Conservation (phyloP, 2,888 invertebrate species). For the Ferdinandea cuprea region DNA sequence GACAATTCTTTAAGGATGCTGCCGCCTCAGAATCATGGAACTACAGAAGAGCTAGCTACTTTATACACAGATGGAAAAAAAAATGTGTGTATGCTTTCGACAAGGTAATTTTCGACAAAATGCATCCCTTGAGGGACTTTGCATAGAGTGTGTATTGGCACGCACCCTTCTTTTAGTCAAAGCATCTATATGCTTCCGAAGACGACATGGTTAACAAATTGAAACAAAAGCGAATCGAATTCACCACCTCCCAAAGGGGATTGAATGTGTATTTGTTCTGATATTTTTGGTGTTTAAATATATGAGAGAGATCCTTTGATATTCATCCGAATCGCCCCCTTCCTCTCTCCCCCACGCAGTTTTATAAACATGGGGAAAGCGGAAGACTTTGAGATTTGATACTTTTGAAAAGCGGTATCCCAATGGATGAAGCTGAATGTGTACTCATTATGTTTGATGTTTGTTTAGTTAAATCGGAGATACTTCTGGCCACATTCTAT, state of each 20-base stretch:
- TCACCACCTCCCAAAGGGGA: slow-evolving; percentile 34
- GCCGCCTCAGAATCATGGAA: slow-evolving; percentile 7
- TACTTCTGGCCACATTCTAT: slow-evolving; percentile 33
- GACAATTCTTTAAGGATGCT: slow-evolving; percentile 45
- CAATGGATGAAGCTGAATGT: slow-evolving; percentile 3
- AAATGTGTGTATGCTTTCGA: slow-evolving; percentile 57
- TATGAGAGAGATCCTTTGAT: slow-evolving; percentile 35
- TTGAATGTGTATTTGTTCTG: slow-evolving; percentile 31
- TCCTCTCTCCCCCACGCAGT: background rate
- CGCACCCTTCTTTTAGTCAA: slow-evolving; percentile 46
- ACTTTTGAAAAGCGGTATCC: slow-evolving; percentile 13
- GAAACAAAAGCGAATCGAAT: slow-evolving; percentile 72
- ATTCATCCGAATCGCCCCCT: background rate
- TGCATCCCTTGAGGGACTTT: slow-evolving; percentile 71
- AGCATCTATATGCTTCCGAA: slow-evolving; percentile 26
- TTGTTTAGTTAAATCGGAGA: slow-evolving; percentile 68
- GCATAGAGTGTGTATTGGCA: slow-evolving; percentile 52
- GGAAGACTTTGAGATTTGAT: slow-evolving; percentile 48
- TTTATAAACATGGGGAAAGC: background rate
- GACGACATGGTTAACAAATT: slow-evolving; percentile 54
- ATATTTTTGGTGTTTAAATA: slow-evolving; percentile 43
- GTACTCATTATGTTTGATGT: slow-evolving; percentile 46
- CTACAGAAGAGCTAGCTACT: slow-evolving; percentile 64
- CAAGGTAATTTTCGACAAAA: slow-evolving; percentile 74
- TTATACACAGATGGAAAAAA: slow-evolving; percentile 20